Evolutionary conservation across 64 coral and sea anemone genomes (phyloP).

Genomic region (Montipora sp.): DNA sequence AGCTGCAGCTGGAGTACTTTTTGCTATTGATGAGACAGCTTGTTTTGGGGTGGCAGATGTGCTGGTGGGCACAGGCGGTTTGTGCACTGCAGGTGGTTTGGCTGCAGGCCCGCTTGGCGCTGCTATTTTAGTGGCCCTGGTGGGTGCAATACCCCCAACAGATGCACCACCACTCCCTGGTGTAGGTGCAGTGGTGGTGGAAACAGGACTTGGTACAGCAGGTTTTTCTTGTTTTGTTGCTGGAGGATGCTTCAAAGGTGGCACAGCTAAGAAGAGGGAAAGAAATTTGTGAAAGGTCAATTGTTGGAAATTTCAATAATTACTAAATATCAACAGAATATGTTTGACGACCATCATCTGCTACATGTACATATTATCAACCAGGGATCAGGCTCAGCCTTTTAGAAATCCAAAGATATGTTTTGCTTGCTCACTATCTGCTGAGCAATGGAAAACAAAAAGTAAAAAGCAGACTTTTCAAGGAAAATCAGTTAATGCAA

Average conservation of each 20-base stretch:
- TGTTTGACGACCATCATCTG: neutral
- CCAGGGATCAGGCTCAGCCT: too few species aligned
- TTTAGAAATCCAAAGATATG: too few species aligned
- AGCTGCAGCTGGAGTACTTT: neutral
- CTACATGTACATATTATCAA: too few species aligned
- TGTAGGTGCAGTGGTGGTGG: slow-evolving; percentile 18
- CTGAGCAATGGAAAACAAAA: too few species aligned
- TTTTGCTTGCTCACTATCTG: too few species aligned
- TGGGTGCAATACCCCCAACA: neutral
- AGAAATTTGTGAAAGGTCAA: neutral
- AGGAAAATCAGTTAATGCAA: too few species aligned
- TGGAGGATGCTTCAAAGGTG: slow-evolving; percentile 14
- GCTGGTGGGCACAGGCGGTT: slow-evolving; percentile 14
- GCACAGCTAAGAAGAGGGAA: slow-evolving; percentile 10
- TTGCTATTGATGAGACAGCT: slow-evolving; percentile 25
- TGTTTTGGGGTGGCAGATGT: slow-evolving; percentile 25
- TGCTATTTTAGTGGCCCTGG: slow-evolving; percentile 32
- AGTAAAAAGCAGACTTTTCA: too few species aligned
- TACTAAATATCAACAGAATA: too few species aligned
- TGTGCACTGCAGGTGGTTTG: slow-evolving; percentile 32
- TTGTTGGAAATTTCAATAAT: neutral
- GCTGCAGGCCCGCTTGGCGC: neutral
- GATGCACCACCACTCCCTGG: neutral
- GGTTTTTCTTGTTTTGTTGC: slow-evolving; percentile 44
- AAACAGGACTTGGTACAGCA: neutral